Conservation (phyloP, 2,113 vertebrate species). For the Ancistrus triradiatus region DNA sequence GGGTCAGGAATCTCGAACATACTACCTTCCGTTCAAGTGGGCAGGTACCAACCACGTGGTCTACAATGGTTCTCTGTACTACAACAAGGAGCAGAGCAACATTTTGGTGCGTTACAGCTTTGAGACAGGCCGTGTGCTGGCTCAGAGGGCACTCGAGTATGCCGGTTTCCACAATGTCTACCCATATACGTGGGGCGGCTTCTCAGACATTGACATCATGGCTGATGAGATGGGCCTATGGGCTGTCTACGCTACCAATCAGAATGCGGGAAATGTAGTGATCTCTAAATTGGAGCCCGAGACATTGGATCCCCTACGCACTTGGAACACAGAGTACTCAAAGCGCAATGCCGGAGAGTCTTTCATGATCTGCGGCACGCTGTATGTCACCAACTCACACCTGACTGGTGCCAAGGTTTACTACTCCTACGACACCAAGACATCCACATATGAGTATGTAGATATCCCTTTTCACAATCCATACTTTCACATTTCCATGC, state of each 20-base stretch:
- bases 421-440: conserved; percentile 95
- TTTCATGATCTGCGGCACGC: conserved; percentile 97
- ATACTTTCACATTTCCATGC: conserved; percentile 99
- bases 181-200: conserved; percentile 96
- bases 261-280: conserved; percentile 96
- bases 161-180: conserved; percentile 97
- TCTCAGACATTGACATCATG: conserved; percentile 97
- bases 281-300: conserved; percentile 89
- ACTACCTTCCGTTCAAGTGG: conserved; percentile 97
- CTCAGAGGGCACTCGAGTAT: conserved; percentile 88
- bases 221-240: conserved; percentile 95
- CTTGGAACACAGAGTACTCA: conserved; percentile 95
- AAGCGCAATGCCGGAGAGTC: conserved; percentile 96
- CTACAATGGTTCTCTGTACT: conserved; percentile 95
- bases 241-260: conserved; percentile 96
- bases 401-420: conserved; percentile 97
- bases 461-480: conserved; percentile 99
- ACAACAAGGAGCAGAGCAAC: conserved; percentile 99
- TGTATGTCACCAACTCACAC: conserved; percentile 96
- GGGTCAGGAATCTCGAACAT: conserved; percentile 89
- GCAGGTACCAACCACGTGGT: conserved; percentile 96
- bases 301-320: conserved; percentile 86
- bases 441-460: conserved; percentile 91
- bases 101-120: conserved; percentile 98
- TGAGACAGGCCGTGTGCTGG: conserved; percentile 82